phyloP scores from a whole-genome alignment of 2,888 invertebrate genomes.

The Ophion ventricosus region DNA sequence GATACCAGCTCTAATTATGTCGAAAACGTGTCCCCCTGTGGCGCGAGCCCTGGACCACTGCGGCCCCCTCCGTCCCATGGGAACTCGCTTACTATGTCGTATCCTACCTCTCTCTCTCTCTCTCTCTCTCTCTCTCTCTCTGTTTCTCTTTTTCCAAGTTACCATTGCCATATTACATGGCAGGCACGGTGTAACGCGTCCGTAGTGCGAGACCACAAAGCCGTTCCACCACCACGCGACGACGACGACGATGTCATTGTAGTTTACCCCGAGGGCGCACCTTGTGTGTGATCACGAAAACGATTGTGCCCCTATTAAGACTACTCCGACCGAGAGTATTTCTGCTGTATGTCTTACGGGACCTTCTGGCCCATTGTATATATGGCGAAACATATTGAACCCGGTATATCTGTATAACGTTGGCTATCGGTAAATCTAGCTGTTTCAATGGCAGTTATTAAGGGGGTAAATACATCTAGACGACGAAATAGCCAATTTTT shows the following conservation, averaged over 20 bases:
- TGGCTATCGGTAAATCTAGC: too few species aligned
- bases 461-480: too few species aligned
- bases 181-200: slow-evolving; percentile 66
- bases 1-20: slow-evolving; percentile 81
- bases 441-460: too few species aligned
- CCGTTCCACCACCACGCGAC: slow-evolving; percentile 52
- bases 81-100: slow-evolving; percentile 46
- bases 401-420: too few species aligned
- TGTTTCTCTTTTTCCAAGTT: slow-evolving; percentile 42
- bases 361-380: slow-evolving; percentile 21
- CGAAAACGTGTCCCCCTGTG: slow-evolving; percentile 74
- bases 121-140: slow-evolving; percentile 22
- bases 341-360: slow-evolving; percentile 58
- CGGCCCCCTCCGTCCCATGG: slow-evolving; percentile 60
- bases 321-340: slow-evolving; percentile 59
- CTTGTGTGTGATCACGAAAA: slow-evolving; percentile 76
- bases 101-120: slow-evolving; percentile 11
- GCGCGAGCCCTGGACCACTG: slow-evolving; percentile 68
- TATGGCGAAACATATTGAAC: too few species aligned
- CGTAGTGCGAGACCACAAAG: slow-evolving; percentile 76
- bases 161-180: slow-evolving; percentile 50
- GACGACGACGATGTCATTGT: slow-evolving; percentile 78
- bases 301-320: slow-evolving; percentile 79
- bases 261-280: slow-evolving; percentile 70
- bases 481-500: too few species aligned